A percentile compares a stretch with the other conserved stretches of the same genome.
Conservation (phyloP, 64 coral and sea anemone genomes). For the Orbicella faveolata region DNA sequence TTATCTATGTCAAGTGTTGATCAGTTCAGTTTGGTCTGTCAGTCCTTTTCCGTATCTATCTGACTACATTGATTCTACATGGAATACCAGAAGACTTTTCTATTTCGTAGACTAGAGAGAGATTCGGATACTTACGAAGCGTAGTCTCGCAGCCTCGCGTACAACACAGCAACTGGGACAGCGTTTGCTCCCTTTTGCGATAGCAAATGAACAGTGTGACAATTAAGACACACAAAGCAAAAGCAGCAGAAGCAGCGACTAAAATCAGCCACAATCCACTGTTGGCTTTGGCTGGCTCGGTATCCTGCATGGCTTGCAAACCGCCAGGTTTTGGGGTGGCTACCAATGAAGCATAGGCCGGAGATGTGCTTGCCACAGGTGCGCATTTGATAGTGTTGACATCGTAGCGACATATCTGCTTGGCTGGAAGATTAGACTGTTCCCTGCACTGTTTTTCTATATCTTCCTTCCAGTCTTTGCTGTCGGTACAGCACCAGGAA, state of each 20-base stretch:
- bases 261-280: background rate
- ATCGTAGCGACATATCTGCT: conserved; percentile 69
- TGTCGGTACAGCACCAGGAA: conserved; percentile 70
- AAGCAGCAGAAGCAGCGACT: background rate
- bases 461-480: conserved; percentile 32
- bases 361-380: background rate
- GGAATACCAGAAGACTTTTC: background rate
- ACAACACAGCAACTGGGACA: background rate
- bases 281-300: background rate
- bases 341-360: background rate
- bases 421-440: conserved; percentile 47
- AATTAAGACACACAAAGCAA: background rate
- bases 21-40: background rate
- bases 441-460: conserved; percentile 48
- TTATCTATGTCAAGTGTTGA: background rate
- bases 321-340: background rate
- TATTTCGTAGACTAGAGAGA: background rate
- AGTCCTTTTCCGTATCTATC: background rate
- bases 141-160: background rate
- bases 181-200: background rate
- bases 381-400: conserved; percentile 51
- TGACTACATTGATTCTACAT: background rate
- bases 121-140: background rate
- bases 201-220: background rate
- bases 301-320: background rate